Base-by-base conservation (phyloP, 2,888 invertebrate species). In the Eledona agricola region DNA sequence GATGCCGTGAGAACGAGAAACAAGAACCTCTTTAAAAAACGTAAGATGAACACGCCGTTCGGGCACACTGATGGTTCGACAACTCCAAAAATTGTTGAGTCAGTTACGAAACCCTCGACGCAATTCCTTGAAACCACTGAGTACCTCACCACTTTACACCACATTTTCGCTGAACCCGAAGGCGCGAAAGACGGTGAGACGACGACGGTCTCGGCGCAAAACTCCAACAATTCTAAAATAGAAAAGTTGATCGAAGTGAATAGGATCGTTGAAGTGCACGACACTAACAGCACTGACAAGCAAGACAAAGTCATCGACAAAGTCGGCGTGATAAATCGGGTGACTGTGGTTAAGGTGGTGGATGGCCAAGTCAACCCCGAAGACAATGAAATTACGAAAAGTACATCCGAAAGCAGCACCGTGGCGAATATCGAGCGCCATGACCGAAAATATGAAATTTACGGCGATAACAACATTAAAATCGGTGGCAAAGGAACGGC, bases 261-360 rank as follows among this genome's bases (percentile, higher is more conserved):
- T 70, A 79, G 88, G 69, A 82, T 86, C 16, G 83, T 86, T 1
- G 86, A 88, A 76, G 82, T 88, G 1, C 83, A 84, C 20, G 84
- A 85, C 17, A 84, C 83, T 67, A 77, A 81, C 35, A 80, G 81
- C 10, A 79, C 80, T 1, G 78, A 81, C 11, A 72, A 78, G 4
- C 78, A 81, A 32, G 75, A 81, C 1, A 79, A 79, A 65, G 75
- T 83, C n/a, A 65, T 84, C 1, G 83, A 87, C 64, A 84, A 84
- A 76, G 81, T 88, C 54, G 87, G 87, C 28, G 86, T 85, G 72
- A 84, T 88, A 0, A 87, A 84, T 69, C 80, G 87, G 59, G 83
- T 82, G 19, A 86, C 85, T 59, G 78, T 83, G 10, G 87, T 88
- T 7, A 86, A 87, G 71, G 79, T 87, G 38, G 81, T 87, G 1